Evolutionary conservation across 2,113 vertebrate species (phyloP), one percentile per base, ranked within the genome.

Genomic region (Ramphastos sulfuratus): DNA sequence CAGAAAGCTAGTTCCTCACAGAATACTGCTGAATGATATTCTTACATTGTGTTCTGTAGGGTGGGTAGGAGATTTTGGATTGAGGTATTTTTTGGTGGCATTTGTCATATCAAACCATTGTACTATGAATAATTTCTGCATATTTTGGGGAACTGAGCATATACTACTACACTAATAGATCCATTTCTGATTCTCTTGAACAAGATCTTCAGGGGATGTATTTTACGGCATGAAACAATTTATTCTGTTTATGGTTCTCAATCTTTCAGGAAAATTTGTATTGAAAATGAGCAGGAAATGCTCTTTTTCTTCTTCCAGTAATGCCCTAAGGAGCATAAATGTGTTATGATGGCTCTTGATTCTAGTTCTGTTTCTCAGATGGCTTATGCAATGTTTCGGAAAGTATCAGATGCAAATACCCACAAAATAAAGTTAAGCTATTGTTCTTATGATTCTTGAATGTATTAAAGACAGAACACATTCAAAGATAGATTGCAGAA

Each of bases 401-500:
- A 8, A 87, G 14, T 48, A 85, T 35, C 50, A 78, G 52, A 81
- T 79, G 23, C 46, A 72, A 72, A 80, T 73, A 18, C 25, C 88
- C 33, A 60, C 37, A 81, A 85, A 55, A 82, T 61, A 82, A 46
- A 84, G 5, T 82, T 52, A 46, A 70, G 19, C 27, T 80, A n/a
- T 28, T 76, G 6, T 56, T 85, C n/a, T 55, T 54, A 44, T 74
- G 82, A 67, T 79, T 39, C 85, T 90, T 90, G 30, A 12, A 33
- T 67, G 58, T 15, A 42, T 89, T 37, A 87, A 96, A 88, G 42
- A 84, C 82, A 76, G n/a, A 84, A 63, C 9, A 89, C 15, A 25
- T 83, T 67, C 19, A 85, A 95, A 89, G 70, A 83, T 16, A 91
- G 52, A 90, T 82, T 35, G 48, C 48, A 73, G 24, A 89, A 85